Evolutionary conservation across 2,888 invertebrate species (phyloP), one percentile per base, ranked within the genome.

Genomic region (Dione juno): DNA sequence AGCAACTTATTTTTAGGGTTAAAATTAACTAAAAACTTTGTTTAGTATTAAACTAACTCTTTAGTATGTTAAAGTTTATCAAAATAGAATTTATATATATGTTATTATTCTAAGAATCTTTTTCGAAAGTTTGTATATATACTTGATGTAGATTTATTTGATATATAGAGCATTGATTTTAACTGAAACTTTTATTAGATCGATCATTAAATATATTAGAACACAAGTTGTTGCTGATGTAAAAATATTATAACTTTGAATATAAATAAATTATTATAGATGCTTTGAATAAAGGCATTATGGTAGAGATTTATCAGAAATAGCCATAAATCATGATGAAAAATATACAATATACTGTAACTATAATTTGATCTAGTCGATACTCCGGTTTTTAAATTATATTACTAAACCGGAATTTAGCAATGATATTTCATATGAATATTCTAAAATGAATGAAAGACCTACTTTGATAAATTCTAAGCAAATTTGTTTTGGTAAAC

Each of bases 401-500:
- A 52, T 64, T 50, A 19, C 16, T 21, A 72, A 69, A 69, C 68
- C 61, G 66, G 65, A 72, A 61, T 19, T 13, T 19, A 16, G 57
- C 37, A 57, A 37, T n/a, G 6, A 6, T 57, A 16, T 40, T 41
- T 28, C 10, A 43, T 43, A 28, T 64, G 37, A 52, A n/a, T 59
- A 16, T 43, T 40, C 61, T 40, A 40, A 10, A 8, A 69, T 69
- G 37, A 48, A 63, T 54, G 37, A 28, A 11, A 48, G n/a, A n/a
- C n/a, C 52, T 45, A 21, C 28, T 14, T 53, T 14, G 54, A 53
- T 45, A 48, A 21, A 14, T 35, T 43, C 48, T 10, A 10, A 57
- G 54, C 61, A 37, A 57, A 71, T 59, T 71, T 75, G 75, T 73
- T 77, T 61, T 74, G 81, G 84, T 88, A 87, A 88, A 88, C 87